Percentiles rank a stretch among this genome's conserved stretches.
Evolutionary conservation across 2,888 invertebrate genomes (phyloP).

Genomic region (Glaucopsyche alexis): DNA sequence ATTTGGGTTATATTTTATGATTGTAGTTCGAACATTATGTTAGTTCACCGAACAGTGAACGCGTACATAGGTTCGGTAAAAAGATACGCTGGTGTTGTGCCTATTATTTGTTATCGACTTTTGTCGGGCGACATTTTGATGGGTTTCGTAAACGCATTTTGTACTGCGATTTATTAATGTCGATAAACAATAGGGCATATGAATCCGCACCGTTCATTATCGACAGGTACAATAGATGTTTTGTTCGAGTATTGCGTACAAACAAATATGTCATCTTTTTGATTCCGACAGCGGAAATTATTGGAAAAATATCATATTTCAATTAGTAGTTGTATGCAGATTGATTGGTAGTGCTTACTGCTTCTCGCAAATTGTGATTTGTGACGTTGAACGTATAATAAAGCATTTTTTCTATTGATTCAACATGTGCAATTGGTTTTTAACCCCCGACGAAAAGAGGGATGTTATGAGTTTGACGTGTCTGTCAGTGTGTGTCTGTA

Average conservation of each 20-base stretch:
- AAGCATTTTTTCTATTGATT: conserved; percentile 4
- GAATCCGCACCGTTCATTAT: conserved; percentile 47
- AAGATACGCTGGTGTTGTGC: conserved; percentile 62
- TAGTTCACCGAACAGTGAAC: conserved; percentile 24
- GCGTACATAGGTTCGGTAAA: conserved; percentile 52
- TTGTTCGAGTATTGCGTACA: conserved; percentile 45
- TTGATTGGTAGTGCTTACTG: conserved; percentile 5
- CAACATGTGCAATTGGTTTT: not conserved
- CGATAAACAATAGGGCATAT: conserved; percentile 44
- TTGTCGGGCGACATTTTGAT: conserved; percentile 69
- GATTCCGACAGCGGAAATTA: conserved; percentile 15
- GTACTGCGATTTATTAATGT: conserved; percentile 65
- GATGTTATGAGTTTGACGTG: no score
- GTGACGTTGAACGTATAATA: not conserved
- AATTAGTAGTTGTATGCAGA: conserved; percentile 1
- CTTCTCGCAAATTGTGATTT: not conserved
- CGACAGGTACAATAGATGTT: conserved; percentile 50
- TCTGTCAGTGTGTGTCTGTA: no score
- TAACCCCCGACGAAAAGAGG: not conserved
- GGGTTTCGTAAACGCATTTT: conserved; percentile 68
- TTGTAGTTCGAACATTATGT: not conserved
- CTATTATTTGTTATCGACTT: conserved; percentile 67
- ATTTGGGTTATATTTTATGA: no score
- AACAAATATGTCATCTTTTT: conserved; percentile 33
- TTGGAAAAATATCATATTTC: conserved; percentile 17